Evolutionary conservation across 1,140 invertebrate genomes (phyloP), one percentile per base, ranked within the genome.

Genomic region (Coboldia fuscipes): DNA sequence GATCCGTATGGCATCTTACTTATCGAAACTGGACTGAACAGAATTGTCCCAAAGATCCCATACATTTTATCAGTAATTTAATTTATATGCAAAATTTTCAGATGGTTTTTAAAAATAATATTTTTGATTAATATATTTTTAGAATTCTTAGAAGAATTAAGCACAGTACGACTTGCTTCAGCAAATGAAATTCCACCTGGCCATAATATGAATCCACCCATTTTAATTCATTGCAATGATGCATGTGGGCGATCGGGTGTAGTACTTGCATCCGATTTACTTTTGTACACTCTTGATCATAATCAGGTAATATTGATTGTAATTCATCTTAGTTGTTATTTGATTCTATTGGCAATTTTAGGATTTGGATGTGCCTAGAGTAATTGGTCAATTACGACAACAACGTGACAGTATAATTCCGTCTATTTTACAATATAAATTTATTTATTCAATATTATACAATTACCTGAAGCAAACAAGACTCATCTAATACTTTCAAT

Each of bases 371-470:
- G 70, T 85, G 42, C 72, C 79, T 1, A 65, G 75, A 36, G 74
- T 80, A 0, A 66, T 86, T 19, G 65, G 64, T 19, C 60, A 77
- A 37, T 62, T 86, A 15, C 65, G 85, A 28, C 72, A 82, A 44
- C 83, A 90, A 49, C 60, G 85, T 34, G 83, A 85, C 52, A 68
- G 73, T 42, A 76, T 86, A 55, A 74, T 90, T 30, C 80, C 85
- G 57, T 84, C 80, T 27, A 64, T 85, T 29, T 72, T 78, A 31
- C 84, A 89, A 54, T 92, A 90, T 58, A 70, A 74, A 45, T 88
- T 89, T 54, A 72, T 89, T n/a, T 82, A 89, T 48, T 70, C 72
- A 43, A 62, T 85, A 21, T 61, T 92, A 13, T 72, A 84, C 32
- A 72, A 79, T 41, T 88, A 89, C 56, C 54, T 89, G 26, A 82